Evolutionary conservation across 2,797 vertebrate genomes (phyloP), one percentile per base, ranked within the genome.

Genomic region (Sparus aurata): DNA sequence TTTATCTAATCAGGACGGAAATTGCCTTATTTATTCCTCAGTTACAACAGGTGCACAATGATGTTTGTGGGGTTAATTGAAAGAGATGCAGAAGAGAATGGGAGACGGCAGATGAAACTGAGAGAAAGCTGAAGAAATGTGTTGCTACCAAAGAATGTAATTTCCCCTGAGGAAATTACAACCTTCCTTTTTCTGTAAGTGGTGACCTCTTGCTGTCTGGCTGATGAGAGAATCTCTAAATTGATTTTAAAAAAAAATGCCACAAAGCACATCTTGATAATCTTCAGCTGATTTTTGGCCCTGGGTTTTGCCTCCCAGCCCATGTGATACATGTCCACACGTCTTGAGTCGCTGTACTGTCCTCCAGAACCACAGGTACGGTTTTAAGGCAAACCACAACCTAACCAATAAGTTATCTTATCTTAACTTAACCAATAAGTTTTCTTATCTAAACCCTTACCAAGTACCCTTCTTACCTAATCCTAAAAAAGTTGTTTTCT

Each of bases 1-100:
- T 68, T 84, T 73, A 64, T 79, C 43, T 79, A 72, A 77, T 86
- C 64, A 80, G 52, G 68, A 68, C 70, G 27, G 58, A 46, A 82
- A 76, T 62, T 38, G 30, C 69, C 64, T 57, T 27, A 73, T 86
- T 69, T 84, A 55, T 60, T 61, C 20, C 74, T 65, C 58, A 18
- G 1, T 65, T 69, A 43, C 58, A 82, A 73, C 70, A 77, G 82
- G 61, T 71, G 77, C 82, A 71, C 43, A 52, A 5, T 3, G 22
- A 41, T 67, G 59, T 74, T 61, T 22, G 38, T 1, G 18, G 15
- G 1, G 67, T 65, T 65, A 65, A 68, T 46, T 77, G 59, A 46
- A 52, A 45, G n/a, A 65, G 38, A 66, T 69, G 11, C 50, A 54
- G 5, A 46, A 15, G 41, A 27, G 50, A 79, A 76, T 54, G 27